These are phyloP conservation scores for Carassius auratus DNA, from an alignment of 2,113 vertebrate species.

Conservation along the genomic window DNA sequence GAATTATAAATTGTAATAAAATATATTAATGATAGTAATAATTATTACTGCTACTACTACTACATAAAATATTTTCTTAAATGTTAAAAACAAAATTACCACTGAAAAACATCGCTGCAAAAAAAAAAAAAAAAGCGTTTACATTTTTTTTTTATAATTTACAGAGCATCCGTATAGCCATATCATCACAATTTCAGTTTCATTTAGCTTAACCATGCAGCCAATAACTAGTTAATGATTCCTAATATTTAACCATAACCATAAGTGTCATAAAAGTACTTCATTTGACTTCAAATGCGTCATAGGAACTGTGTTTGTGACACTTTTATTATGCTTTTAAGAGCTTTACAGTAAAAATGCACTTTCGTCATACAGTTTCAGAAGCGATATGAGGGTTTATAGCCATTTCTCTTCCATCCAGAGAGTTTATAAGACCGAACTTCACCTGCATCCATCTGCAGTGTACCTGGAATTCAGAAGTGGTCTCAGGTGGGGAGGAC, in stretches of 20 bases:
- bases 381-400: not conserved
- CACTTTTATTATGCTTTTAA: not conserved
- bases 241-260: not conserved
- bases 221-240: not conserved
- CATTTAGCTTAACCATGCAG: too few species aligned
- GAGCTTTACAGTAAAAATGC: not conserved
- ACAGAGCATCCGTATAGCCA: too few species aligned
- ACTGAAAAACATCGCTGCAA: too few species aligned
- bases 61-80: too few species aligned
- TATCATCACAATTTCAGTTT: too few species aligned
- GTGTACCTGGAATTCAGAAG: not conserved
- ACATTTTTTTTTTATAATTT: too few species aligned
- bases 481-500: not conserved
- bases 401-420: not conserved
- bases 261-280: too few species aligned
- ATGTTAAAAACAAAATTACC: too few species aligned
- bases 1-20: too few species aligned
- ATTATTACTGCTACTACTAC: too few species aligned
- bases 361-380: not conserved
- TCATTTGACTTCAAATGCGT: not conserved
- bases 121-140: too few species aligned
- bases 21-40: too few species aligned
- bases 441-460: not conserved
- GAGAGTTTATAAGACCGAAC: not conserved
- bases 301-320: not conserved